Evolutionary conservation across 1,140 invertebrate genomes (phyloP).

Genomic region (Episyrphus balteatus): DNA sequence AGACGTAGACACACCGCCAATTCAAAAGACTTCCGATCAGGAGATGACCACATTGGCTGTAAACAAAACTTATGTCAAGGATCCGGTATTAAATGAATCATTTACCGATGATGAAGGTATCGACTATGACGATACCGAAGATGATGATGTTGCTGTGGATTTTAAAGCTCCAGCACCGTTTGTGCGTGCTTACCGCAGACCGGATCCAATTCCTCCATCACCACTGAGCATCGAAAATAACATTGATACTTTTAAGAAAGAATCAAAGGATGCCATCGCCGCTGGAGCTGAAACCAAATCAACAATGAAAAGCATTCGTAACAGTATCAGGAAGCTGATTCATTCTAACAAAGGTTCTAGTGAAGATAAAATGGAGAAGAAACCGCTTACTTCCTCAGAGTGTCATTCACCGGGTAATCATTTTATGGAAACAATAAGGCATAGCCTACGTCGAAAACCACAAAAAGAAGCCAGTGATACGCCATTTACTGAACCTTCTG

Average conservation of each 20-base stretch:
- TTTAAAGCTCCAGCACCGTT: constrained; percentile 30
- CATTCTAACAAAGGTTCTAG: constrained; percentile 13
- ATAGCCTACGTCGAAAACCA: constrained; percentile 25
- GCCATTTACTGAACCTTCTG: neutral
- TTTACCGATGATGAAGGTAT: constrained; percentile 15
- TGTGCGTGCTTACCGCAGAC: constrained; percentile 23
- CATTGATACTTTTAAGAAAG: constrained; percentile 20
- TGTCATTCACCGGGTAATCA: constrained; percentile 5
- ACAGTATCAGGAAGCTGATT: constrained; percentile 28
- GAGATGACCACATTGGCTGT: neutral
- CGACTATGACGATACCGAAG: constrained; percentile 26
- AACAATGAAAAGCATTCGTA: constrained; percentile 20
- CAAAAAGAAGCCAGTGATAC: constrained; percentile 10
- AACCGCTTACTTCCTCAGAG: neutral
- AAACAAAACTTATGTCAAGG: neutral
- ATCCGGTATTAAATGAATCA: neutral
- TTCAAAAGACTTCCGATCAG: too few relatives aligned
- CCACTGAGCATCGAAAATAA: constrained; percentile 9
- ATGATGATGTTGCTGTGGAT: constrained; percentile 11
- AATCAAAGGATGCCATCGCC: constrained; percentile 15
- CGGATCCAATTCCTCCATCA: neutral
- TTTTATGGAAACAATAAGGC: constrained; percentile 19
- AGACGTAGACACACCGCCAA: too few relatives aligned
- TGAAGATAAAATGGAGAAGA: constrained; percentile 3
- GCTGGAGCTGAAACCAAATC: constrained; percentile 9